Evolutionary conservation across 1,140 invertebrate species (phyloP), one percentile per base, ranked within the genome.

Genomic region (Dysdera silvatica): DNA sequence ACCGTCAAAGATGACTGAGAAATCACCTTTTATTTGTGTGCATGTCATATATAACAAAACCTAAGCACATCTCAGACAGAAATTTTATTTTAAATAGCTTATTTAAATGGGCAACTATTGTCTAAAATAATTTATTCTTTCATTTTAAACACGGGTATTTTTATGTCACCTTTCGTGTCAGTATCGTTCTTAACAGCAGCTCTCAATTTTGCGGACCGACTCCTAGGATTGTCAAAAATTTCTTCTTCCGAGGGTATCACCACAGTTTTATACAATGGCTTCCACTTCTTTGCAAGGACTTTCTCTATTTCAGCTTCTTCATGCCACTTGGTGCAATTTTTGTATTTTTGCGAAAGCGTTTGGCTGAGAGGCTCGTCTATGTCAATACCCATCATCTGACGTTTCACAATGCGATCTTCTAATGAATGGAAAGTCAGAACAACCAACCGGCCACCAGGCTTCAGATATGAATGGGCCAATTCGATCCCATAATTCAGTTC

Each of bases 361-460:
- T 61, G 45, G 55, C 45, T 69, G 3, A 74, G 51, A 16, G 71
- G 69, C 59, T 75, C 71, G 65, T 87, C 83, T 23, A 83, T 77
- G 43, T 88, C 79, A 71, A 89, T 85, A 1, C 87, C 89, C 49
- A 82, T 77, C 29, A 98, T 80, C 76, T 96, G 91, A 32, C 90
- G 79, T 77, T 98, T 97, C 0, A 96, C 84, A 64, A 98, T 90
- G n/a, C 86, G 86, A 77, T 98, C 94, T 81, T 98, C 95, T 24
- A 96, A 76, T 0, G 89, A 94, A 77, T 96, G 93, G 76, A 96
- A 97, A 5, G 87, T 85, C 7, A 98, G 82, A 2, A 87, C 86
- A 1, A 91, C 83, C 65, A 95, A 72, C 65, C 83, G 78, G 1
- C 92, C 93, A 31, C 83, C 81, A 0, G 82, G 72, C 77, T 87